Percentiles rank a stretch among this genome's conserved stretches.
Evolutionary conservation across 1,140 invertebrate genomes (phyloP).

Genomic region (Euglossa dilemma): DNA sequence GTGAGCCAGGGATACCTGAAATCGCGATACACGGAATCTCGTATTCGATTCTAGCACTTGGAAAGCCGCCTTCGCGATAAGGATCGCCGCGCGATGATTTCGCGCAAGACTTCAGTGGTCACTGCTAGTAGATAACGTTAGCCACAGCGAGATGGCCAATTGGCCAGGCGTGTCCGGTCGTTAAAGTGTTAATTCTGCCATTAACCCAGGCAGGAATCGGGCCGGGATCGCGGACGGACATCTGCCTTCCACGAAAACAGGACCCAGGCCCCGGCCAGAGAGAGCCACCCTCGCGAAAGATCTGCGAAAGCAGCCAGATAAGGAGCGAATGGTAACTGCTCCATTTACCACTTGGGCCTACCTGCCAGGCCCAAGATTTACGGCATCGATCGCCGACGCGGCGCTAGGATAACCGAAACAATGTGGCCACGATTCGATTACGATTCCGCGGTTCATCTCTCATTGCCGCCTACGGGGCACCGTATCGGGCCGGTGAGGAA

Average conservation of each 20-base stretch:
- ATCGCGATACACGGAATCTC: no score
- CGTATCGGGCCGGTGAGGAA: constrained; percentile 12
- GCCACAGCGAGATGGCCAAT: no score
- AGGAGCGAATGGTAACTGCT: constrained; percentile 5
- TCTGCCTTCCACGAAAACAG: neutral
- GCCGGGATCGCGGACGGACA: no score
- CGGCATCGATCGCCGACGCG: constrained; percentile 15
- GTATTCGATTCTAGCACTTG: no score
- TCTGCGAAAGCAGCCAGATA: constrained; percentile 1
- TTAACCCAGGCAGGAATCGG: neutral
- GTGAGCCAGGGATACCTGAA: no score
- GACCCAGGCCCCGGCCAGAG: neutral
- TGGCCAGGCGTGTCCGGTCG: no score
- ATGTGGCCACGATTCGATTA: constrained; percentile 63
- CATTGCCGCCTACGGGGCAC: constrained; percentile 58
- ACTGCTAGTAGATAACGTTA: no score
- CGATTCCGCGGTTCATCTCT: constrained; percentile 62
- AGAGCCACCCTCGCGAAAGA: neutral
- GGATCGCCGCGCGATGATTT: no score
- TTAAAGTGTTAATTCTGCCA: no score
- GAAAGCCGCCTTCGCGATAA: no score
- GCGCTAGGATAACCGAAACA: constrained; percentile 48
- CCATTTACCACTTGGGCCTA: constrained; percentile 9
- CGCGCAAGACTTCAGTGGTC: no score
- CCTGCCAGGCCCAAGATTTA: constrained; percentile 30